Evolutionary conservation across 2,888 invertebrate species (phyloP), one percentile per base, ranked within the genome.

Genomic region (Lasioglossum villosulum): DNA sequence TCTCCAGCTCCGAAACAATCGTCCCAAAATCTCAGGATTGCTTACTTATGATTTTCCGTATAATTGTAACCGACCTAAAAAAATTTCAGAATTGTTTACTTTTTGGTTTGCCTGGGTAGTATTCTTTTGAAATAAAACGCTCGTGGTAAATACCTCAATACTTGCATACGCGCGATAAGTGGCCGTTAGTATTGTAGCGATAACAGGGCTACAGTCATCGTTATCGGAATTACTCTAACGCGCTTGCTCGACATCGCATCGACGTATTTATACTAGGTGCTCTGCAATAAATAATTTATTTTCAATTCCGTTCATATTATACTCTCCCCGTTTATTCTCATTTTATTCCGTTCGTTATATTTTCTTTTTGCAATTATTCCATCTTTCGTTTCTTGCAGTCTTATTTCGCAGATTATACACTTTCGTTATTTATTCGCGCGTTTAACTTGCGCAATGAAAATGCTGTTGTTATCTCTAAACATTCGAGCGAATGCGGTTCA

Each of bases 191-290:
- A 70, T 82, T 82, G 59, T 79, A 79, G 78, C 37, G 86, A 85
- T 85, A 85, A 85, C 78, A 42, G 52, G 42, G 70, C 68, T 75
- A 56, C n/a, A 48, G 70, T 71, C 77, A 76, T 42, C 73, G 72
- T 72, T 86, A 84, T 86, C 86, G 4, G 66, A 80, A 86, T 86
- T 84, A 56, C 79, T 78, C 75, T 71, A 84, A 74, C 80, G 66
- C 63, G 63, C 74, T 68, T 59, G 39, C 10, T 19, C 37, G 56
- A 5, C 45, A 23, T 23, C 37, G 10, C 48, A 56, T 34, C 34
- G 5, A 10, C 34, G 10, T 66, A 34, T 19, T 19, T 34, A 23
- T 19, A 30, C 8, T 34, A 66, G 66, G 66, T 66, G 66, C 34
- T 27, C 27, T 30, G 14, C 5, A 30, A 12, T 59, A 27, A 59